Evolutionary conservation across 2,113 vertebrate species (phyloP).

Genomic region (Leptobrachium leishanense): DNA sequence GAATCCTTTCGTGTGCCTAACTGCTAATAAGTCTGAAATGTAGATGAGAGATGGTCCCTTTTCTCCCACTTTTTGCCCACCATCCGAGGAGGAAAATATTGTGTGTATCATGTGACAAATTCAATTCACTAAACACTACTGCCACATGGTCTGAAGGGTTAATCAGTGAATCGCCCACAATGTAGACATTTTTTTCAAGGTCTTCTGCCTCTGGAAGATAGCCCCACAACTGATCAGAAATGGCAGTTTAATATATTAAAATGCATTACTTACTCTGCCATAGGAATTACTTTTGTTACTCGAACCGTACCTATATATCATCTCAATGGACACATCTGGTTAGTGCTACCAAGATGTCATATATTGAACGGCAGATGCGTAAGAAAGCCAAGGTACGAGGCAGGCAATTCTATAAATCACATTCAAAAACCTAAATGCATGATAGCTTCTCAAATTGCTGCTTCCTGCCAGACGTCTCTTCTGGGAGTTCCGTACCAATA

Average conservation of each 20-base stretch:
- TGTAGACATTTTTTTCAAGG: no score
- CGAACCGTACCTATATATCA: neutral
- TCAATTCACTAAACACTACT: no score
- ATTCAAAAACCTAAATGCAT: neutral
- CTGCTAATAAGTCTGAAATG: no score
- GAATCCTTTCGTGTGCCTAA: no score
- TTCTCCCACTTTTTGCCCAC: no score
- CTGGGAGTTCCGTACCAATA: neutral
- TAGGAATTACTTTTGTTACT: neutral
- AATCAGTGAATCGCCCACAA: no score
- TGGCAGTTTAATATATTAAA: no score
- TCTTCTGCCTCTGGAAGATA: no score
- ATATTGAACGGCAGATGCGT: neutral
- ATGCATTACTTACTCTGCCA: neutral
- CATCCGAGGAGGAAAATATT: no score
- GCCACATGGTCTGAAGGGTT: no score
- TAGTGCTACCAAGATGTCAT: conserved; percentile 1
- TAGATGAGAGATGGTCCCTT: no score
- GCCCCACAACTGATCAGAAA: neutral
- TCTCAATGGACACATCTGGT: neutral
- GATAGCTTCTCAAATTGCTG: neutral
- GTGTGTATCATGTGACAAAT: no score
- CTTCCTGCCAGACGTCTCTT: neutral
- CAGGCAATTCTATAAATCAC: neutral
- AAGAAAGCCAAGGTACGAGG: neutral